Evolutionary conservation across 2,113 vertebrate genomes (phyloP).

Genomic region (Fregata magnificens): DNA sequence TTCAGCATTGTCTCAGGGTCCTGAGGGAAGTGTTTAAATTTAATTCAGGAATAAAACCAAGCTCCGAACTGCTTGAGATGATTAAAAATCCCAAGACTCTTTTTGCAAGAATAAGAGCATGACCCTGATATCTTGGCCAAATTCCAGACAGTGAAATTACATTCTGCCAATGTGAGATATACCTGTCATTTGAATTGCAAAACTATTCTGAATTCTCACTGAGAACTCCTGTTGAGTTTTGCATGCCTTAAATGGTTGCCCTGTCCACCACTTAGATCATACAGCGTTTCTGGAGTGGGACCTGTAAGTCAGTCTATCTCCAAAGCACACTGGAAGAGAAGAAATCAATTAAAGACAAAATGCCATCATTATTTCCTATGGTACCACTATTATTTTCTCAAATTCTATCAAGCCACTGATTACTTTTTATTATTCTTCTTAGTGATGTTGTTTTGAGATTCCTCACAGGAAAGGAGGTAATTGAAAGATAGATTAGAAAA

Average conservation of each 20-base stretch:
- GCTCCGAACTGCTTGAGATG: background rate
- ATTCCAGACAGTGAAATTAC: conserved; percentile 9
- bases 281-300: background rate
- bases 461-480: background rate
- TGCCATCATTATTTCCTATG: background rate
- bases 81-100: conserved; percentile 16
- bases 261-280: background rate
- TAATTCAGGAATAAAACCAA: conserved; percentile 18
- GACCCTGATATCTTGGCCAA: background rate
- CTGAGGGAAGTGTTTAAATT: conserved; percentile 9
- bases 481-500: background rate
- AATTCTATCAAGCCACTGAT: background rate
- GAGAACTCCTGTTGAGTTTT: background rate
- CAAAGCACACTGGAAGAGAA: background rate
- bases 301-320: background rate
- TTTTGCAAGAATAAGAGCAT: background rate
- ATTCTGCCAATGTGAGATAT: conserved; percentile 17
- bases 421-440: background rate
- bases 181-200: background rate
- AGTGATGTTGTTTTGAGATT: background rate
- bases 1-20: background rate
- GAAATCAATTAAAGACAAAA: background rate
- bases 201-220: background rate
- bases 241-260: background rate
- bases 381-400: background rate